Percentiles rank a stretch among this genome's conserved stretches.
These are phyloP conservation scores for Nothoprocta perdicaria DNA, from an alignment of 2,113 vertebrate genomes.

Conservation along the genomic window DNA sequence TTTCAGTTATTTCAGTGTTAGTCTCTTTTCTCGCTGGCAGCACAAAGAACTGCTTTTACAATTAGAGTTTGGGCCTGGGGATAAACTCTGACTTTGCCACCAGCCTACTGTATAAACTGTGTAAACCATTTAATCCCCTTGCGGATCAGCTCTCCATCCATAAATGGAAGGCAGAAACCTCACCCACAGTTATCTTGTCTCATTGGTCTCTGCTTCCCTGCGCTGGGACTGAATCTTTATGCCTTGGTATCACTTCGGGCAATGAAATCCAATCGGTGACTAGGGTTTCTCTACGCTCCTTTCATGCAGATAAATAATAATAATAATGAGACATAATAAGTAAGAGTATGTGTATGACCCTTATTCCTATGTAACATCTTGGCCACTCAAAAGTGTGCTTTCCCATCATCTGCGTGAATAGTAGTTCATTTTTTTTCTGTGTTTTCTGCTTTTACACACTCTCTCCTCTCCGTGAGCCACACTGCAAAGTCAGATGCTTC, in stretches of 20 bases:
- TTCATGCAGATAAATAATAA: not conserved
- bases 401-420: not conserved
- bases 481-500: not conserved
- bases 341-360: not conserved
- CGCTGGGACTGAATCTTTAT: not conserved
- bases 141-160: not conserved
- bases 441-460: not conserved
- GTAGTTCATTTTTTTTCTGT: not conserved
- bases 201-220: not conserved
- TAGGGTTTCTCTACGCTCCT: not conserved
- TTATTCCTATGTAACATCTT: not conserved
- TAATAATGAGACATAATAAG: not conserved
- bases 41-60: not conserved
- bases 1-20: not conserved
- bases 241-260: not conserved
- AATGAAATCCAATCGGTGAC: fast-evolving
- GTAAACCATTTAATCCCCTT: not conserved
- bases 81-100: not conserved
- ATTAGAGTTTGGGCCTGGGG: not conserved
- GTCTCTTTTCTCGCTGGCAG: not conserved
- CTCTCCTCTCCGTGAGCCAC: not conserved
- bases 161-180: not conserved
- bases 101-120: not conserved
- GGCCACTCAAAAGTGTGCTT: not conserved
- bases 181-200: fast-evolving